These are phyloP conservation scores for Sitophilus oryzae DNA, from an alignment of 1,140 invertebrate genomes.

Conservation along the genomic window DNA sequence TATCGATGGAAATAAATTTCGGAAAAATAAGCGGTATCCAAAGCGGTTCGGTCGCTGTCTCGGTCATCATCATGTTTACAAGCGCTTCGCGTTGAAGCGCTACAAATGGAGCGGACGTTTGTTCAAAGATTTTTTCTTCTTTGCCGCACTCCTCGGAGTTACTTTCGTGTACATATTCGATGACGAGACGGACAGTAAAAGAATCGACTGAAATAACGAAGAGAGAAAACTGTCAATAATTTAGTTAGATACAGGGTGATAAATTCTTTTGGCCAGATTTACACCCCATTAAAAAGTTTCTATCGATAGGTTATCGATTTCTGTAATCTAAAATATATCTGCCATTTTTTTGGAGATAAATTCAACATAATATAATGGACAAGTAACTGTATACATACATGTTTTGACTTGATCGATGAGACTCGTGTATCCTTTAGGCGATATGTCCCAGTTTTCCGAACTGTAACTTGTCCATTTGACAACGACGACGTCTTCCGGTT, in stretches of 20 bases:
- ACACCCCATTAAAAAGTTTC: too few relatives aligned
- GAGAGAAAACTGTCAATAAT: too few relatives aligned
- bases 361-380: neutral
- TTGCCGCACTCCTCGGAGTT: neutral
- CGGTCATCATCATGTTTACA: conserved; percentile 1
- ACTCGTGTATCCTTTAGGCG: conserved; percentile 3
- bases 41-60: neutral
- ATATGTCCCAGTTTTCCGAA: conserved; percentile 12
- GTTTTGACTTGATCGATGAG: conserved; percentile 4
- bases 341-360: too few relatives aligned
- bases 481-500: conserved; percentile 7
- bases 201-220: conserved; percentile 1
- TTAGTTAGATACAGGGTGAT: too few relatives aligned
- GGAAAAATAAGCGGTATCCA: conserved; percentile 10
- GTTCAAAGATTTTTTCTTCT: conserved; percentile 3
- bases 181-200: conserved; percentile 5
- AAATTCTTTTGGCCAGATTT: too few relatives aligned
- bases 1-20: conserved; percentile 10
- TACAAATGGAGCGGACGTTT: neutral
- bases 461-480: conserved; percentile 8
- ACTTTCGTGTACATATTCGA: conserved; percentile 5
- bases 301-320: too few relatives aligned
- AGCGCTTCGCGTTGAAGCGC: neutral
- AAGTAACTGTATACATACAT: neutral
- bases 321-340: too few relatives aligned